Percentiles rank a stretch among this genome's conserved stretches.
Evolutionary conservation across 1,140 invertebrate species (phyloP).

Genomic region (Cyclargus thomasi): DNA sequence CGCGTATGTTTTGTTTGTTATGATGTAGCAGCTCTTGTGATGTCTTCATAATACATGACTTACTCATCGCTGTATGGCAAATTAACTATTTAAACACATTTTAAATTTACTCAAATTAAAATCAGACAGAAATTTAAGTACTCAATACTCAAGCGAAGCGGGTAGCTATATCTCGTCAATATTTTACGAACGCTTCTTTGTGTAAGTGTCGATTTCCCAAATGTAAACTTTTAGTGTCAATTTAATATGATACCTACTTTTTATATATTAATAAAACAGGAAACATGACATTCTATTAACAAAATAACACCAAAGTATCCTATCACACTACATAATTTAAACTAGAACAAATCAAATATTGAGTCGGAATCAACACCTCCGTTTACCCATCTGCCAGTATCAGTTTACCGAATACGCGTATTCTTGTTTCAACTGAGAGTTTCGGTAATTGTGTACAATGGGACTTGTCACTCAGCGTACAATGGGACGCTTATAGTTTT

Average conservation of each 20-base stretch:
- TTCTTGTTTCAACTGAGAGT: slow-evolving; percentile 6
- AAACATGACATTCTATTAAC: neutral
- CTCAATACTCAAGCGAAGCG: no score
- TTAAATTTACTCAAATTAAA: no score
- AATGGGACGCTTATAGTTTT: slow-evolving; percentile 38
- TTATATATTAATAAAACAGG: no score
- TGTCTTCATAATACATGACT: slow-evolving; percentile 31
- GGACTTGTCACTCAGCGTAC: slow-evolving; percentile 44
- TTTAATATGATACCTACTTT: no score
- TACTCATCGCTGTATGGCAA: neutral
- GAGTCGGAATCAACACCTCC: slow-evolving; percentile 11
- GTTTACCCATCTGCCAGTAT: slow-evolving; percentile 29
- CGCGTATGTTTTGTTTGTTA: slow-evolving; percentile 41
- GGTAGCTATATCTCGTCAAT: no score
- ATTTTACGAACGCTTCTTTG: no score
- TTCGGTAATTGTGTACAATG: slow-evolving; percentile 32
- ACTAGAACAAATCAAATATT: slow-evolving; percentile 3
- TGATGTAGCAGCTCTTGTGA: slow-evolving; percentile 31
- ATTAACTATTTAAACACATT: neutral
- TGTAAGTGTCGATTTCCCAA: no score
- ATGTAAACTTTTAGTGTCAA: no score
- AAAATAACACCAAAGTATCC: no score
- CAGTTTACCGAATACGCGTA: slow-evolving; percentile 29
- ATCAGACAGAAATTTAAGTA: no score
- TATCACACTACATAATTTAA: neutral